Evolutionary conservation across 2,113 vertebrate species (phyloP), one percentile per base, ranked within the genome.

Genomic region (Phylloscopus trochilus): DNA sequence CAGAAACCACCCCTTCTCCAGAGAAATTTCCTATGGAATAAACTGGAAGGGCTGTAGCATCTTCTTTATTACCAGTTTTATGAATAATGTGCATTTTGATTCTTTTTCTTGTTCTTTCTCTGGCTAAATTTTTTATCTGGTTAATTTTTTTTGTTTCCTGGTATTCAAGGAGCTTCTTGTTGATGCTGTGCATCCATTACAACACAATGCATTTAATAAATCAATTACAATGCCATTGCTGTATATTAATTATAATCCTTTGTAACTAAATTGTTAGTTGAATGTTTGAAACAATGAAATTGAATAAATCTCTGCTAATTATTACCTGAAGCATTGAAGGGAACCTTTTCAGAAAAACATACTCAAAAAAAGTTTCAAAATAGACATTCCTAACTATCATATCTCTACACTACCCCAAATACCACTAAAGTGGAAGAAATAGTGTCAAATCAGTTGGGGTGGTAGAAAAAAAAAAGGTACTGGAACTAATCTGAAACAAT

Each of bases 391-490:
- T 55, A 69, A n/a, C 28, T 27, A 10, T 43, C 27, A 58, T 33
- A 84, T 10, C 6, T 5, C 13, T 62, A 26, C 10, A 55, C 11
- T 37, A 69, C 3, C 6, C 7, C 1, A 72, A 44, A 72, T 27
- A 6, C 12, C 10, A 6, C 26, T 9, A 35, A 39, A 49, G 51
- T 9, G 1, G 7, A 59, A 64, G 17, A 84, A 81, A 68, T 4
- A 20, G 4, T 7, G 3, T 28, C 17, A 66, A 27, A 66, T 21
- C 20, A 46, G 7, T 20, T 10, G 1, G 5, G 3, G 4, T 23
- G 17, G 2, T 16, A 11, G 37, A 7, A 23, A 55, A 47, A 4
- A 21, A 60, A 62, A 39, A 39, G 37, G 11, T 52, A 43, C 9
- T 58, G 27, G 30, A 89, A 74, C 15, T 41, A 76, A 79, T 15